Percentiles rank a stretch among this genome's conserved stretches.
phyloP scores from a whole-genome alignment of 2,888 invertebrate genomes.

The Heterodera filipjevi region DNA sequence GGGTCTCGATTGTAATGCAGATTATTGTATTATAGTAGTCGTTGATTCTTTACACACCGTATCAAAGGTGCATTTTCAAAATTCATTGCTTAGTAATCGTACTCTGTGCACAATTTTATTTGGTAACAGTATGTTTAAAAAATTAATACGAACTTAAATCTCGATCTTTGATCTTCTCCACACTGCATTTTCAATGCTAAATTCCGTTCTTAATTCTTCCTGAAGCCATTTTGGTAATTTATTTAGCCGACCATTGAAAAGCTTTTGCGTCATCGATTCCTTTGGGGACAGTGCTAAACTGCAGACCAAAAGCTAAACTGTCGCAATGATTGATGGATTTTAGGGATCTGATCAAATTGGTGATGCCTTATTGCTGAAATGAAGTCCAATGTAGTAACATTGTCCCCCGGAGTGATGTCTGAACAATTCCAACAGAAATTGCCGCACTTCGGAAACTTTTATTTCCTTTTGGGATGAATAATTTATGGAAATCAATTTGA shows the following conservation, averaged over 20 bases:
- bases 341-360: too few species aligned
- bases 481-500: background rate
- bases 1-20: too few species aligned
- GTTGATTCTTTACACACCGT: too few species aligned
- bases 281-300: background rate
- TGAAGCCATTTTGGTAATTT: slow-evolving; percentile 1
- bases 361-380: background rate
- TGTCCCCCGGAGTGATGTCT: slow-evolving; percentile 11
- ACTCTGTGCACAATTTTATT: background rate
- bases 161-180: background rate
- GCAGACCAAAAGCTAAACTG: slow-evolving; percentile 5
- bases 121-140: background rate
- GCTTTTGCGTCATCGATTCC: background rate
- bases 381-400: slow-evolving; percentile 13
- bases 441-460: background rate
- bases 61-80: too few species aligned
- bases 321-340: background rate
- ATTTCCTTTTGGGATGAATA: background rate
- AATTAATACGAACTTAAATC: background rate
- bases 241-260: background rate
- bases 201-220: background rate
- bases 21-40: too few species aligned
- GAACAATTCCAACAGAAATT: slow-evolving; percentile 24
- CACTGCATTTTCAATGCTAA: background rate
- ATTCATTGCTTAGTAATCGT: too few species aligned